Evolutionary conservation across 2,888 invertebrate genomes (phyloP), one percentile per base, ranked within the genome.

Genomic region (Plagiodera versicolora): DNA sequence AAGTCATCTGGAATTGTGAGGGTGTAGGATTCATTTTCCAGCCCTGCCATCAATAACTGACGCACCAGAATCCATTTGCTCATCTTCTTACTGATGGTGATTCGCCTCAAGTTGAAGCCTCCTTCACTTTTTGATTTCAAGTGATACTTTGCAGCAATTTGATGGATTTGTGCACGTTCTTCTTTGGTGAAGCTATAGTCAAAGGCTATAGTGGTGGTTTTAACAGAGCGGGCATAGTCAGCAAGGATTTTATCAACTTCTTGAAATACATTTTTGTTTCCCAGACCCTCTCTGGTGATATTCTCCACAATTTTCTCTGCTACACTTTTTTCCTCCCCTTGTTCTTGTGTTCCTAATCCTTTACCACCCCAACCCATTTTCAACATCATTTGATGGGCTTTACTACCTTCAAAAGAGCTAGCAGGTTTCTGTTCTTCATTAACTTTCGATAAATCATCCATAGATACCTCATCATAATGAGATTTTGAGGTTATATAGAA

Each of bases 321-420:
- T 2, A 72, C 70, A 18, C 70, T 68, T 54, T 70, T 72, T 44
- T 72, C 66, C 45, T 63, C 64, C 8, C 74, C 74, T 65, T 74
- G 74, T 57, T 74, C 74, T 35, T 69, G 67, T 10, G 66, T 58
- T 3, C 74, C 74, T 9, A 74, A 61, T 3, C 74, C 74, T 60
- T 73, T 73, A 5, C 74, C 74, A 28, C 67, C 66, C 74, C 74
- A 74, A 2, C 74, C 74, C 74, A 74, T 74, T 68, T 73, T 74
- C 39, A 72, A 28, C 74, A 74, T 72, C 72, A 74, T 74, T 55
- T 69, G 65, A 55, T 71, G 64, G 16, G 73, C 74, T 51, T 71
- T 69, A 51, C 70, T 72, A 18, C 71, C 70, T 48, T 70, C 67
- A 24, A 70, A 65, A 6, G 59, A 45, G 49, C 61, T 61, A 2